phyloP scores from a whole-genome alignment of 2,888 invertebrate genomes.

The Brassicogethes aeneus region DNA sequence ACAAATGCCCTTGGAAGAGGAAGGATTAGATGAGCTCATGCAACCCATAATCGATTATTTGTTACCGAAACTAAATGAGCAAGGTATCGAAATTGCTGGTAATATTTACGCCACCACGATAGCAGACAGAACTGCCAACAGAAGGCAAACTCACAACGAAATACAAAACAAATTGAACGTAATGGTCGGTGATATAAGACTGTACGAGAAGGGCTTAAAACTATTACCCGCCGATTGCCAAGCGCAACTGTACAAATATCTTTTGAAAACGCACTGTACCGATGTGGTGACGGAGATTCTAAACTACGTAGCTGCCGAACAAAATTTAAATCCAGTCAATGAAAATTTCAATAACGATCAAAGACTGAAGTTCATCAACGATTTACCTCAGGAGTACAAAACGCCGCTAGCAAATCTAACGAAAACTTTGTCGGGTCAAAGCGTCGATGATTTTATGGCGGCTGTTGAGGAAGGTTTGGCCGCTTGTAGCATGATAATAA shows the following conservation, averaged over 20 bases:
- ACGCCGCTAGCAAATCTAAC: conserved; percentile 58
- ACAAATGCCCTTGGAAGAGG: conserved; percentile 22
- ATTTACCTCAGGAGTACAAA: conserved; percentile 59
- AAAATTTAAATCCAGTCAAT: conserved; percentile 51
- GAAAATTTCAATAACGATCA: conserved; percentile 57
- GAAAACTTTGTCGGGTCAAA: conserved; percentile 57
- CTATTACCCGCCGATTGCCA: conserved; percentile 55
- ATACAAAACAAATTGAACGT: conserved; percentile 77
- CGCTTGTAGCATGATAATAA: conserved; percentile 69
- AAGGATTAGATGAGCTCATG: conserved; percentile 62
- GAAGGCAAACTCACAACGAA: conserved; percentile 72
- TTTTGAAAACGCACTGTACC: conserved; percentile 73
- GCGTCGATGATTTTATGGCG: conserved; percentile 70
- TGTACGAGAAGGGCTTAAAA: conserved; percentile 74
- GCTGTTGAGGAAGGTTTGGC: conserved; percentile 64
- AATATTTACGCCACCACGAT: conserved; percentile 65
- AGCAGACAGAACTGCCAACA: conserved; percentile 57
- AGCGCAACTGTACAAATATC: conserved; percentile 65
- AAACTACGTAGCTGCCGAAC: conserved; percentile 68
- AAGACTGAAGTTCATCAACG: conserved; percentile 60
- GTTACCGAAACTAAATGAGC: conserved; percentile 61
- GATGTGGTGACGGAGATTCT: conserved; percentile 75
- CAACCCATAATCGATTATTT: conserved; percentile 60
- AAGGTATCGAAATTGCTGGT: conserved; percentile 58
- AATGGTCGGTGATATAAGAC: conserved; percentile 61